These are phyloP conservation scores for Lasius fuliginosus DNA, from an alignment of 2,888 invertebrate species.

Conservation along the genomic window DNA sequence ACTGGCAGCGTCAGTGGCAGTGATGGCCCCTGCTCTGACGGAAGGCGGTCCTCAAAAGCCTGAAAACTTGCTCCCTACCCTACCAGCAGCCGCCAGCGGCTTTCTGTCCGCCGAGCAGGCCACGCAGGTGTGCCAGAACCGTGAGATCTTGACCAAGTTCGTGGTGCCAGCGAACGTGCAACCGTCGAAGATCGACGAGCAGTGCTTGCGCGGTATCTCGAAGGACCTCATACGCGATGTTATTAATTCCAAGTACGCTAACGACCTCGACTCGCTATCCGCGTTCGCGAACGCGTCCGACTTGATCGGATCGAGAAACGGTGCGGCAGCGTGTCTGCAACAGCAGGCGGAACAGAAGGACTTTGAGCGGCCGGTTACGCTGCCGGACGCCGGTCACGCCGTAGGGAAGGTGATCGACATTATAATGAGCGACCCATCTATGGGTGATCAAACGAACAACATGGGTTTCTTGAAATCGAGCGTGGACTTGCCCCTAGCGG, in stretches of 20 bases:
- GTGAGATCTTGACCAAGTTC: slow-evolving; percentile 85
- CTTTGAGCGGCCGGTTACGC: slow-evolving; percentile 85
- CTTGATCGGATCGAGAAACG: slow-evolving; percentile 77
- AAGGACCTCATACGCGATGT: slow-evolving; percentile 85
- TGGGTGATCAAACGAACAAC: slow-evolving; percentile 85
- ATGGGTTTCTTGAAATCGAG: slow-evolving; percentile 85
- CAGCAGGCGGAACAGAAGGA: slow-evolving; percentile 84
- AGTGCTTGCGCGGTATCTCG: slow-evolving; percentile 84
- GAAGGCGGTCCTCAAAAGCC: slow-evolving; percentile 88
- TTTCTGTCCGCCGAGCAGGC: slow-evolving; percentile 85
- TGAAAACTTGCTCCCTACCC: slow-evolving; percentile 84
- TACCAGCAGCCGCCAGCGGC: slow-evolving; percentile 81
- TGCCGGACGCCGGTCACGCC: slow-evolving; percentile 85
- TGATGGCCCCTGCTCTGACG: slow-evolving; percentile 98
- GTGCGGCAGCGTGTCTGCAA: slow-evolving; percentile 71
- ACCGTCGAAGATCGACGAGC: slow-evolving; percentile 85
- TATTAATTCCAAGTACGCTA: slow-evolving; percentile 85
- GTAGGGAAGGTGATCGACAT: slow-evolving; percentile 81
- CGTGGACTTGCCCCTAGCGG: slow-evolving; percentile 79
- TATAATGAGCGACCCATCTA: slow-evolving; percentile 85
- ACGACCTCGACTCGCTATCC: slow-evolving; percentile 83
- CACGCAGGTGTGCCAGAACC: slow-evolving; percentile 84
- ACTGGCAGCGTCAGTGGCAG: slow-evolving; percentile 88
- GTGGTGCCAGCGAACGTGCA: slow-evolving; percentile 85
- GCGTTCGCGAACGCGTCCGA: slow-evolving; percentile 79